Evolutionary conservation across 2,797 vertebrate species (phyloP), one percentile per base, ranked within the genome.

Genomic region (Botia kubotai): DNA sequence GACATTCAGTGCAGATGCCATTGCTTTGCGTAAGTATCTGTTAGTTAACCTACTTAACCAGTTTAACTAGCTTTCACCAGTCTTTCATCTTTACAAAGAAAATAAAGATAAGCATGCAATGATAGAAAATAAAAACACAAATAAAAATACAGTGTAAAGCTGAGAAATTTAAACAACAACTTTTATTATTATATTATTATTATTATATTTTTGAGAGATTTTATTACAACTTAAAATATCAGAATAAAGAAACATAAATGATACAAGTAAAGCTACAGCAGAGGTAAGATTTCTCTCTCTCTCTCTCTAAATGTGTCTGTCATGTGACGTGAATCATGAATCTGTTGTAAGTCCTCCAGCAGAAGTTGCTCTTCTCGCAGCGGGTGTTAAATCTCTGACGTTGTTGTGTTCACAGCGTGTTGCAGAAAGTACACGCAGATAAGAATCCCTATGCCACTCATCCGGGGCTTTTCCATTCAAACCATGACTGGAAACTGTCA

Each of bases 21-120:
- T 81, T 2, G 80, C 88, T 80, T 68, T 84, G 63, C 86, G 93
- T 94, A 86, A 69, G 77, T n/a, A 65, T 76, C 17, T 75, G 2
- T 17, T 72, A 14, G 39, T 10, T n/a, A 2, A 46, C 53, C 19
- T 71, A 11, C 48, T 26, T n/a, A 2, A 46, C 36, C 43, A 13
- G n/a, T 57, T n/a, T 36, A 36, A 46, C 72, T 46, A 16, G 21
- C 33, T 67, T 3, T 0, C 26, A 26, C 55, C 17, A 4, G n/a
- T 73, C 2, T 48, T 26, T 76, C 39, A 43, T 43, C 43, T 39
- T 7, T 33, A 3, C 33, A 33, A 33, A 46, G 8, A 46, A 11
- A 46, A 46, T 46, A 39, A 39, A 39, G 6, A 36, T 4, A 36
- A 36, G 6, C 6, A 39, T 39, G 36, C 36, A 39, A 39, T 6